Base-by-base conservation (phyloP, 2,797 vertebrate species). In the Rhinogobio ventralis region DNA sequence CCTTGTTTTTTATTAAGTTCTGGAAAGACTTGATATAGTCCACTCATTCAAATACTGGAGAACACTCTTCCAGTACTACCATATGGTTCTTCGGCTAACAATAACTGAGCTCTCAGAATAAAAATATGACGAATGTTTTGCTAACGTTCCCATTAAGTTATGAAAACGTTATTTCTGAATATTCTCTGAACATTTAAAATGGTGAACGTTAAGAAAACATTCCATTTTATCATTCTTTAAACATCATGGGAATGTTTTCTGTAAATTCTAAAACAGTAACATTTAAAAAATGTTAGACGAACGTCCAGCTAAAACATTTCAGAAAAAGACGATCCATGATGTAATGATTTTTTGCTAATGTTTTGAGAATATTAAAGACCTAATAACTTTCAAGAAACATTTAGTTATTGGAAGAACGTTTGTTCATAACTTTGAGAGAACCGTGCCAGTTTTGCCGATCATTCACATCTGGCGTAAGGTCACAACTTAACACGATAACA, bases 11-110 rank as follows among this genome's bases (percentile, higher is more conserved):
- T 4, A 66, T 39, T 66, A 45, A 33, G 23, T 55, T 28, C 36
- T 62, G 42, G 62, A 87, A 74, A 51, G n/a, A 19, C 66, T 86
- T 79, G 8, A 49, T 49, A 51, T 25, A 71, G 64, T 46, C 64
- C 42, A 33, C 69, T 71, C 8, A 19, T 36, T 55, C 7, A 82
- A 76, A 71, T 20, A 14, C 60, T 66, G 33, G 14, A 25, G 42
- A 42, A 42, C 6, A 39, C 33, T n/a, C n/a, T 36, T 0, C 33
- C 33, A 36, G 4, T 5, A 5, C 36, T 39, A 39, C 2, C 39
- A 8, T 39, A 23, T 6, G 10, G 2, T 53, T 51, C 28, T 30
- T 73, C 15, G 0, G 17, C 4, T 6, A 60, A 62, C 49, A 46
- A 46, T 46, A 46, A 4, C 45, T 14, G 45, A 51, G 17, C 60